These are phyloP conservation scores for Melipona bicolor DNA, from an alignment of 2,888 invertebrate genomes.

Conservation along the genomic window DNA sequence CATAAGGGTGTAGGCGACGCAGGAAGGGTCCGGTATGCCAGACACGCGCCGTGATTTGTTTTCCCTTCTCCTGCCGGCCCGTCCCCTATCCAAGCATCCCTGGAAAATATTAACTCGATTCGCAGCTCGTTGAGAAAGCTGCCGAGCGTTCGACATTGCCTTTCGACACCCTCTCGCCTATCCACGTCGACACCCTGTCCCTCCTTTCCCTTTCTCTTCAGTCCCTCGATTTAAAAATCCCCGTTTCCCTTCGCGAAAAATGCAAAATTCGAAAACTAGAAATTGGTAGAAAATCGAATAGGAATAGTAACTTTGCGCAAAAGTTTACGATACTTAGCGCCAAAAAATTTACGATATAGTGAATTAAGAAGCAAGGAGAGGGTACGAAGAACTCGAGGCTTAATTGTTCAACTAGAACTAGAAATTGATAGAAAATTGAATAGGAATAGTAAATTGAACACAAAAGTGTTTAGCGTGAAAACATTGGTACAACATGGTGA, in stretches of 20 bases:
- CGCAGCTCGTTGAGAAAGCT: slow-evolving; percentile 58
- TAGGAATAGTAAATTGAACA: no score
- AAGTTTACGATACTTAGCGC: no score
- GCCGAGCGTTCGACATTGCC: slow-evolving; percentile 20
- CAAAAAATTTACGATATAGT: no score
- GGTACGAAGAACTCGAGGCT: no score
- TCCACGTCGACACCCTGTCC: slow-evolving; percentile 6
- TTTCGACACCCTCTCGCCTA: slow-evolving; percentile 24
- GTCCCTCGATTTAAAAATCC: not conserved
- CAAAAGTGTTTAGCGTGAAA: no score
- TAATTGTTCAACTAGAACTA: no score
- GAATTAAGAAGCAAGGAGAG: no score
- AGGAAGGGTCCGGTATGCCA: slow-evolving; percentile 82
- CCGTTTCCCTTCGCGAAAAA: not conserved
- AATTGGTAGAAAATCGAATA: no score
- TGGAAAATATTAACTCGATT: slow-evolving; percentile 75
- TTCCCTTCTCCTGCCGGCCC: slow-evolving; percentile 70
- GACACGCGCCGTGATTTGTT: slow-evolving; percentile 83
- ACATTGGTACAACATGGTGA: no score
- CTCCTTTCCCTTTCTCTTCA: not conserved
- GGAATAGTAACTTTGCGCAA: no score
- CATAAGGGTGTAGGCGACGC: slow-evolving; percentile 79
- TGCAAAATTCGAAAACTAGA: not conserved
- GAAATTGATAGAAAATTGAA: no score
- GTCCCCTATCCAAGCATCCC: slow-evolving; percentile 49